Conservation (phyloP, 2,888 invertebrate species). For the Opisthograptis luteolata region DNA sequence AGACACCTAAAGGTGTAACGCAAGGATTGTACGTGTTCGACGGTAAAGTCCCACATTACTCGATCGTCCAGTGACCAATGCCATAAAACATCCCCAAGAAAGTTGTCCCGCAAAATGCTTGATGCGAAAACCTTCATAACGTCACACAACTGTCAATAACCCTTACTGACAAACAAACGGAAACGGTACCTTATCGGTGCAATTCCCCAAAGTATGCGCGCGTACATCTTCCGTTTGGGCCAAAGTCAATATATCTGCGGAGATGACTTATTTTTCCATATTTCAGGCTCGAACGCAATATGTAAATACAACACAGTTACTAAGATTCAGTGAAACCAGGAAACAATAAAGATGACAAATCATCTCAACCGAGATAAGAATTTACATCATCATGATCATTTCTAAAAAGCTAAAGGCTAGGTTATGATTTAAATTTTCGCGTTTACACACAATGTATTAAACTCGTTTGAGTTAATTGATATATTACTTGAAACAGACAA, state of each 20-base stretch:
- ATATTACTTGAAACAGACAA: no score
- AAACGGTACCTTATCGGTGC: conserved; percentile 46
- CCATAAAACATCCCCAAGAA: conserved; percentile 1
- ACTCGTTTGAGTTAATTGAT: no score
- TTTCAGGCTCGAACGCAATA: conserved; percentile 51
- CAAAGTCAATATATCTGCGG: conserved; percentile 77
- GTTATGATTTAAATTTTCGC: no score
- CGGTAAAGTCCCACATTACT: no score
- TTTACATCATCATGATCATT: no score
- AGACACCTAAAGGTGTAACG: no score
- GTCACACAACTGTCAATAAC: conserved; percentile 17
- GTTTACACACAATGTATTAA: no score
- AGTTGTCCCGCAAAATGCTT: conserved; percentile 9
- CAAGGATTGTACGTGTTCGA: no score
- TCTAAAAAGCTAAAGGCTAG: no score
- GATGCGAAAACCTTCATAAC: conserved; percentile 18
- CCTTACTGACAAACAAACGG: conserved; percentile 14
- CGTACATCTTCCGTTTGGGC: conserved; percentile 63
- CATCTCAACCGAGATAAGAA: no score
- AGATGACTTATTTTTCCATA: conserved; percentile 82
- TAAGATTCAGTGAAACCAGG: background rate
- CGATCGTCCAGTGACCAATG: no score
- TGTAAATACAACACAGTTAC: conserved; percentile 22
- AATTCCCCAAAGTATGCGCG: conserved; percentile 71
- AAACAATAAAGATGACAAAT: background rate